Base-by-base conservation (phyloP, 2,797 vertebrate genomes). In the Hemibagrus guttatus region DNA sequence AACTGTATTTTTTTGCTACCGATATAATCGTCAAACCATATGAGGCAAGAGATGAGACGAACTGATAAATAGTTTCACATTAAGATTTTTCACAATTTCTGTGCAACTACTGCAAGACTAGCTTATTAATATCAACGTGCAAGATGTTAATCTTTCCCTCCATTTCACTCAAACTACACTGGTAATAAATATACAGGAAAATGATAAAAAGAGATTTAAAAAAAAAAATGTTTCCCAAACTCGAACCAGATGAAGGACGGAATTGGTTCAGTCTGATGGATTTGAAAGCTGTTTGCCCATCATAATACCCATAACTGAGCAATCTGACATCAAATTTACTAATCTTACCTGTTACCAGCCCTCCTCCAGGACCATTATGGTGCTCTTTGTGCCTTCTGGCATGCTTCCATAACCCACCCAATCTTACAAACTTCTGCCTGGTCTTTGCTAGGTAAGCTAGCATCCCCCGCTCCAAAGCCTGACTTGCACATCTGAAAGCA, bases 401-500 rank as follows among this genome's bases (percentile, higher is more conserved):
- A 81, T 66, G 46, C 19, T 52, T 64, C 79, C 82, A 69, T 64
- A 83, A 87, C 81, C 63, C 82, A 59, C 68, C 49, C 17, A 66
- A 28, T 87, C 69, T 52, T 28, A 85, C 42, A 75, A 76, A 56
- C 7, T 17, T 83, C 85, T 23, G 58, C 42, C 46, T 42, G 64
- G 16, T n/a, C 63, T 17, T 71, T 42, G 52, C 64, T 86, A 90
- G 91, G 88, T 91, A 82, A 81, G 72, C 83, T 89, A 89, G 84
- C 85, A 90, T 78, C 71, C 82, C 76, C 81, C 90, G 86, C 90
- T 92, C 87, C 85, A 85, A 86, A 87, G 85, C 91, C 90, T 85
- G 91, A 85, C 82, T 83, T 86, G 59, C 92, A 95, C 95, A 95
- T 96, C 95, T 96, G 95, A 95, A 95, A 96, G 93, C 90, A 93